phyloP scores from a whole-genome alignment of 1,140 invertebrate genomes.

The Cecropterus lyciades region DNA sequence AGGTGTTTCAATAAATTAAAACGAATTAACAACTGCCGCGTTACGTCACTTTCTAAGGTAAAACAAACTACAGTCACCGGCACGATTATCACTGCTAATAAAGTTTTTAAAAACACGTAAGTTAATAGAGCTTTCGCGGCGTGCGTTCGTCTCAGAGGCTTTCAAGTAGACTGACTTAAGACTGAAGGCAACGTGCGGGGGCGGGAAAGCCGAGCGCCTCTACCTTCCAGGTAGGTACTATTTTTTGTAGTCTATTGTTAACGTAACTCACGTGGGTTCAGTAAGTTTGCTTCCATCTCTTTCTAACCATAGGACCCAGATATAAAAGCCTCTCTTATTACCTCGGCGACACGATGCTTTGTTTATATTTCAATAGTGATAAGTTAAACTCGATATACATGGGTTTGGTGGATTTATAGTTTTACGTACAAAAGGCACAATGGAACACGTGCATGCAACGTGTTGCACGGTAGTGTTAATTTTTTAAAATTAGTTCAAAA shows the following conservation, averaged over 20 bases:
- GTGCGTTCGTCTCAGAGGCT: constrained; percentile 56
- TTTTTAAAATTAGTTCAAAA: constrained; percentile 30
- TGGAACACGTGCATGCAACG: constrained; percentile 50
- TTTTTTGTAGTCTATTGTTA: constrained; percentile 79
- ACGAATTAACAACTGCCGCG: constrained; percentile 51
- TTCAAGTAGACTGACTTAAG: constrained; percentile 61
- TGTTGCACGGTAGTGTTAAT: constrained; percentile 29
- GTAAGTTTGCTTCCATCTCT: constrained; percentile 55
- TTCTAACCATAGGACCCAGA: constrained; percentile 40
- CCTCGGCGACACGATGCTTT: constrained; percentile 50
- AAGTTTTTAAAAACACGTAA: constrained; percentile 37
- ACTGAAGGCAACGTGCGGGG: constrained; percentile 47
- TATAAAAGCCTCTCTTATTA: constrained; percentile 45
- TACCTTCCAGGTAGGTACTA: constrained; percentile 74
- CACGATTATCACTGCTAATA: constrained; percentile 44
- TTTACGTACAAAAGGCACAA: constrained; percentile 38
- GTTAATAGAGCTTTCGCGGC: constrained; percentile 24
- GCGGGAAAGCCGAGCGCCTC: constrained; percentile 56
- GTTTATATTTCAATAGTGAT: constrained; percentile 70
- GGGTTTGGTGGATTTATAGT: constrained; percentile 37
- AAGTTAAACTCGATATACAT: constrained; percentile 50
- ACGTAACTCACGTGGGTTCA: constrained; percentile 70
- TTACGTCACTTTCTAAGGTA: constrained; percentile 50
- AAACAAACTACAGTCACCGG: constrained; percentile 31
- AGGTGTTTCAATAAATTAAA: constrained; percentile 57